These are phyloP conservation scores for Ianthella basta DNA, from an alignment of 37 sponge, comb jelly and placozoan species.

Conservation along the genomic window DNA sequence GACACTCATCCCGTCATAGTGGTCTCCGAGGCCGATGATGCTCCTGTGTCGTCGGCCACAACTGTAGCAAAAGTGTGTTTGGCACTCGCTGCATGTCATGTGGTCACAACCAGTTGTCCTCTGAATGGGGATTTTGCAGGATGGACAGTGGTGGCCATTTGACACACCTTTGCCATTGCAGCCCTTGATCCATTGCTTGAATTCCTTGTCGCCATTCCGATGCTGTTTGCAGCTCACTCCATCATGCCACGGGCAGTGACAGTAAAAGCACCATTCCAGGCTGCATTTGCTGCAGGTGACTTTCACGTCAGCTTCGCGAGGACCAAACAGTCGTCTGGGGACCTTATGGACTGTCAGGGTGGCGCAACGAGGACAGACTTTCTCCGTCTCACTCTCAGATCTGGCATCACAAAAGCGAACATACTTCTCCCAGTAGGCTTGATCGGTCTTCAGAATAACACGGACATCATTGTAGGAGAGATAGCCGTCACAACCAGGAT, in stretches of 20 bases:
- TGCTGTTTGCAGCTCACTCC: slow-evolving; percentile 33
- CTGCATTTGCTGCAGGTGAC: slow-evolving; percentile 43
- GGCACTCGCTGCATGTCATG: slow-evolving; percentile 54
- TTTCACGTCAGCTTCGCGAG: slow-evolving; percentile 7
- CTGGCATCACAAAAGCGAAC: slow-evolving; percentile 9
- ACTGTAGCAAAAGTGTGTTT: slow-evolving; percentile 41
- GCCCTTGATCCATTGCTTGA: slow-evolving; percentile 45
- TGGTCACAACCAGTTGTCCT: slow-evolving; percentile 45
- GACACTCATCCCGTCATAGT: slow-evolving; percentile 20
- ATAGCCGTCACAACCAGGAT: slow-evolving; percentile 8
- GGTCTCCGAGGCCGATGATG: slow-evolving; percentile 27
- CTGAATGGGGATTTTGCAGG: slow-evolving; percentile 42
- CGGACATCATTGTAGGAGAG: neutral
- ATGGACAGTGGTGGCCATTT: slow-evolving; percentile 52
- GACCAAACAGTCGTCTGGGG: neutral
- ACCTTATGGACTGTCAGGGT: neutral
- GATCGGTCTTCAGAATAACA: neutral
- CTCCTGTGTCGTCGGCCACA: slow-evolving; percentile 25
- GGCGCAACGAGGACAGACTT: slow-evolving; percentile 43
- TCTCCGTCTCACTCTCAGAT: slow-evolving; percentile 18
- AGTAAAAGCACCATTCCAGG: slow-evolving; percentile 57
- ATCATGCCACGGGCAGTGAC: slow-evolving; percentile 67
- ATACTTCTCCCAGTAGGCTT: neutral
- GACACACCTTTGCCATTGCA: neutral
- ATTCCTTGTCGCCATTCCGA: slow-evolving; percentile 37